Evolutionary conservation across 2,113 vertebrate species (phyloP), one percentile per base, ranked within the genome.

Genomic region (Cebidichthys violaceus): DNA sequence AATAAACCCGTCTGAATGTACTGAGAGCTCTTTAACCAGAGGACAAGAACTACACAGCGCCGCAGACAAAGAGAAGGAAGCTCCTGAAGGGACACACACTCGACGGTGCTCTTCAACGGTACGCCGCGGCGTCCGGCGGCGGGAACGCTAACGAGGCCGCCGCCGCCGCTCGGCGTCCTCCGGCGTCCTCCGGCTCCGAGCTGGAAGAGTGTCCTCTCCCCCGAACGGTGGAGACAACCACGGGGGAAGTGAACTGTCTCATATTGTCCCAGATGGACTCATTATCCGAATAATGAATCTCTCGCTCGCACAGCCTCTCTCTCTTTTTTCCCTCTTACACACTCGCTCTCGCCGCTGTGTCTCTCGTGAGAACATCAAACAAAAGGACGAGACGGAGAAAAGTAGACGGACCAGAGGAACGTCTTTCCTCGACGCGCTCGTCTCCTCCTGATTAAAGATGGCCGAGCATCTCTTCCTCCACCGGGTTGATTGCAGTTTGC

Each of bases 261-360:
- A 74, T 86, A 86, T 61, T 77, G 83, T 92, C 92, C 92, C 90
- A 82, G 88, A 86, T 65, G 89, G 88, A 90, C 89, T 92, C 90
- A 91, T 93, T 93, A 92, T 89, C 84, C 45, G 33, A 84, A 81
- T 85, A 89, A 89, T 81, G 74, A 84, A 79, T 86, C 75, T 88
- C 70, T 81, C 86, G 57, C 62, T 67, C 37, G 20, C 76, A 54
- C 57, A 29, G 43, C 0, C 54, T 35, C 54, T 33, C 8, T 43
- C 77, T 22, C 52, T 37, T 45, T 57, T 37, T 45, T 71, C 41
- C 33, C 31, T 14, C 61, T 29, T 9, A 61, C 67, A 70, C 59
- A 52, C 39, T 50, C 54, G 6, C 8, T 73, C 69, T 60, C 62
- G 68, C 31, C 20, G 20, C 24, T 17, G 54, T 89, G 75, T 89